Conservation (phyloP, 1,140 invertebrate genomes). For the Saccostrea cuccullata region DNA sequence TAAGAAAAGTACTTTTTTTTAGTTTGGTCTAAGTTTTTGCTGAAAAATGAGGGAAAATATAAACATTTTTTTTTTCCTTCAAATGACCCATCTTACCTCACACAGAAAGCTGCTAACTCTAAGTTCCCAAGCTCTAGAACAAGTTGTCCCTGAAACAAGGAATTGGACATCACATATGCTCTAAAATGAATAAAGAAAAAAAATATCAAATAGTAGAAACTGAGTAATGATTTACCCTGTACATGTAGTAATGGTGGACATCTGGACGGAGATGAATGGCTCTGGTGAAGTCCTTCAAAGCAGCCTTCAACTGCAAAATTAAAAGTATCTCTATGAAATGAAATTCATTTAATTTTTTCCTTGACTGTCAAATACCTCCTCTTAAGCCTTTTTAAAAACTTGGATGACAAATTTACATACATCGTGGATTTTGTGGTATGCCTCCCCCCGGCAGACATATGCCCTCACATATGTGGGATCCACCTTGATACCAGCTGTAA, state of each 20-base stretch:
- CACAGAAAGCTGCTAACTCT: constrained; percentile 78
- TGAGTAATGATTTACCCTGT: constrained; percentile 69
- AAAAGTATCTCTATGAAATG: not conserved
- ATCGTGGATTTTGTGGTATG: constrained; percentile 76
- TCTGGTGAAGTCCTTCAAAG: constrained; percentile 75
- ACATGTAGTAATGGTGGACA: constrained; percentile 76
- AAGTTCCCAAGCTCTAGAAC: constrained; percentile 75
- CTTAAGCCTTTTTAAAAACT: no score
- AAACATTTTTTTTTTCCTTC: no score
- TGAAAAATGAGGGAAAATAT: no score
- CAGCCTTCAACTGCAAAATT: constrained; percentile 71
- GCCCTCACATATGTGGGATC: constrained; percentile 77
- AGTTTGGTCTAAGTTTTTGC: no score
- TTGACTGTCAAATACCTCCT: not conserved
- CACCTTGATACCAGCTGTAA: constrained; percentile 75
- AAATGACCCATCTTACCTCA: constrained; percentile 60
- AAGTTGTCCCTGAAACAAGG: constrained; percentile 72
- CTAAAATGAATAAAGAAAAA: not conserved
- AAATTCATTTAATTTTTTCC: not conserved
- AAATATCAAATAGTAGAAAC: not conserved
- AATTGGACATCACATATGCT: not conserved
- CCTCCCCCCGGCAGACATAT: constrained; percentile 76
- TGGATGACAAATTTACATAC: constrained; percentile 53
- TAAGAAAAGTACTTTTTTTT: no score
- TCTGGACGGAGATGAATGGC: constrained; percentile 76